Conservation (phyloP, 1,140 invertebrate genomes). For the Hylyphantes graminicola region DNA sequence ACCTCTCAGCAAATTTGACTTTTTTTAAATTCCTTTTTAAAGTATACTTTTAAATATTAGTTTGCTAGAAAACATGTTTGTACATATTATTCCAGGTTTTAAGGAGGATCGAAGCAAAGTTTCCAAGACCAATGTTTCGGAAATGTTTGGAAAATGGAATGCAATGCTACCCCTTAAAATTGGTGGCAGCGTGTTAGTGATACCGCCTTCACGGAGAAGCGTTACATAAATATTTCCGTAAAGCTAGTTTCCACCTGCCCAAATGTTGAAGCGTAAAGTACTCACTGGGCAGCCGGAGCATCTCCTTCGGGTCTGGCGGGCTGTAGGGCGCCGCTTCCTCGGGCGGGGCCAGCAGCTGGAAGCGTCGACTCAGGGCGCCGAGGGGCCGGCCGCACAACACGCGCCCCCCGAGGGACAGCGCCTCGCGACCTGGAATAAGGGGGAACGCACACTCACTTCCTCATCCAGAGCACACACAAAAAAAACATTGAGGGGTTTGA, state of each 20-base stretch:
- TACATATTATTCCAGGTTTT: no score
- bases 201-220: no score
- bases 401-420: constrained; percentile 61
- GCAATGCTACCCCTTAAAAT: background rate
- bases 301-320: constrained; percentile 62
- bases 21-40: no score
- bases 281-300: constrained; percentile 60
- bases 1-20: no score
- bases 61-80: no score
- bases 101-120: no score
- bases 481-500: no score
- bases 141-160: background rate
- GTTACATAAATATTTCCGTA: no score
- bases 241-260: no score
- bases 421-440: constrained; percentile 53
- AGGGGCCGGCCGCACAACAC: constrained; percentile 63
- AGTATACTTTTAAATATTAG: no score
- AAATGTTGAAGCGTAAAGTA: background rate
- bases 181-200: no score
- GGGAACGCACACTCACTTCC: background rate
- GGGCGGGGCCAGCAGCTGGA: constrained; percentile 57
- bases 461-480: background rate
- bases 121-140: no score
- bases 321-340: constrained; percentile 46
- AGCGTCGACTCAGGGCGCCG: constrained; percentile 60